A percentile compares a stretch with the other conserved stretches of the same genome.
These are phyloP conservation scores for Serranus cabrilla DNA, from an alignment of 2,797 vertebrate genomes.

Conservation along the genomic window DNA sequence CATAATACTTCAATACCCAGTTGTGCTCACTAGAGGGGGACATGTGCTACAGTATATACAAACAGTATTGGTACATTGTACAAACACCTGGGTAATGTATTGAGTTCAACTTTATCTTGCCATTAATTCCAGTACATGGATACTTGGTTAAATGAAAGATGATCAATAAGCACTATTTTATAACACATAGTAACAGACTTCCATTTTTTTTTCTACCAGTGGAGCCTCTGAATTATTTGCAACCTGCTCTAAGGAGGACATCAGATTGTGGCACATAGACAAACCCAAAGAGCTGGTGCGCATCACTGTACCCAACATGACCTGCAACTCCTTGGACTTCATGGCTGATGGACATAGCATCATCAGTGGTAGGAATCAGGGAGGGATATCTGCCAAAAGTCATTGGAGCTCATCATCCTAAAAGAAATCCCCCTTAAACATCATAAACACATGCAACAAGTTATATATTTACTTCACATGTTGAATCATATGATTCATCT, in stretches of 20 bases:
- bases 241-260: conserved; percentile 91
- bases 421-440: not conserved
- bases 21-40: conserved; percentile 67
- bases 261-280: conserved; percentile 90
- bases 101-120: not conserved
- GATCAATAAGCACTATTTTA: not conserved
- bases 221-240: conserved; percentile 90
- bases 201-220: conserved; percentile 72
- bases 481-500: not conserved
- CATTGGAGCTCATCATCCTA: not conserved
- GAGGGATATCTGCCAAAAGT: not conserved
- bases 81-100: not conserved
- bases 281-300: conserved; percentile 89
- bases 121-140: not conserved
- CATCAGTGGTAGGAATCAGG: conserved; percentile 88
- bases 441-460: not conserved
- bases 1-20: conserved; percentile 19
- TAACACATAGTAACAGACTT: not conserved
- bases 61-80: not conserved
- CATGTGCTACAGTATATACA: conserved; percentile 13
- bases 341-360: conserved; percentile 91
- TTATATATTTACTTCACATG: not conserved
- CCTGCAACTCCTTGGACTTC: conserved; percentile 89
- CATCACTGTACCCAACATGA: conserved; percentile 89
- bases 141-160: not conserved